These are phyloP conservation scores for Trisateles emortualis DNA, from an alignment of 2,888 invertebrate genomes.

Conservation along the genomic window DNA sequence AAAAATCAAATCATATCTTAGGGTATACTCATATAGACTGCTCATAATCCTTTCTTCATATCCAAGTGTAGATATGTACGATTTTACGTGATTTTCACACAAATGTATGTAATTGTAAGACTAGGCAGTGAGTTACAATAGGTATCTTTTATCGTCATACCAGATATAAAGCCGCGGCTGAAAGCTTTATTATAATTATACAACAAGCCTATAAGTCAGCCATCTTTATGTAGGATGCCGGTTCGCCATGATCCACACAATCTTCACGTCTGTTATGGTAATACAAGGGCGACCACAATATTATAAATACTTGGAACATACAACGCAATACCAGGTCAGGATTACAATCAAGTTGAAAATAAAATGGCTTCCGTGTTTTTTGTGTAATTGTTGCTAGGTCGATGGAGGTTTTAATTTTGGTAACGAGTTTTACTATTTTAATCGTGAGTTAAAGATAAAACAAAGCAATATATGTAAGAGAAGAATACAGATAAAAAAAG, in stretches of 20 bases:
- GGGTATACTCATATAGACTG: too few relatives aligned
- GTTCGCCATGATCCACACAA: constrained; percentile 27
- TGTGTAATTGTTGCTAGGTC: neutral
- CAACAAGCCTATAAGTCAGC: neutral
- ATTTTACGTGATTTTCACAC: too few relatives aligned
- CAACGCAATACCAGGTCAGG: constrained; percentile 18
- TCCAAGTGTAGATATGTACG: too few relatives aligned
- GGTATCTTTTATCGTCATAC: too few relatives aligned
- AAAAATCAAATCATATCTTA: too few relatives aligned
- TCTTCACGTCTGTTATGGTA: constrained; percentile 30
- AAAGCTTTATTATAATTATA: neutral
- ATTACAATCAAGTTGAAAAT: constrained; percentile 24
- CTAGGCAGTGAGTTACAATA: too few relatives aligned
- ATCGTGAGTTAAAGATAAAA: neutral
- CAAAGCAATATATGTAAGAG: neutral
- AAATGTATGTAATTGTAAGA: too few relatives aligned
- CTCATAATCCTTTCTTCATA: too few relatives aligned
- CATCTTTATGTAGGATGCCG: neutral
- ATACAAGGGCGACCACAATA: constrained; percentile 35
- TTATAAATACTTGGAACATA: constrained; percentile 9
- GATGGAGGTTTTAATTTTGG: constrained; percentile 1
- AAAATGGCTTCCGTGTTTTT: constrained; percentile 39
- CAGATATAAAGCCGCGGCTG: too few relatives aligned
- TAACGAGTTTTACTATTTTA: neutral
- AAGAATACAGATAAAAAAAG: too few relatives aligned